Percentiles rank a stretch among this genome's conserved stretches.
Evolutionary conservation across 2,113 vertebrate genomes (phyloP).

Genomic region (Pseudopodoces humilis): DNA sequence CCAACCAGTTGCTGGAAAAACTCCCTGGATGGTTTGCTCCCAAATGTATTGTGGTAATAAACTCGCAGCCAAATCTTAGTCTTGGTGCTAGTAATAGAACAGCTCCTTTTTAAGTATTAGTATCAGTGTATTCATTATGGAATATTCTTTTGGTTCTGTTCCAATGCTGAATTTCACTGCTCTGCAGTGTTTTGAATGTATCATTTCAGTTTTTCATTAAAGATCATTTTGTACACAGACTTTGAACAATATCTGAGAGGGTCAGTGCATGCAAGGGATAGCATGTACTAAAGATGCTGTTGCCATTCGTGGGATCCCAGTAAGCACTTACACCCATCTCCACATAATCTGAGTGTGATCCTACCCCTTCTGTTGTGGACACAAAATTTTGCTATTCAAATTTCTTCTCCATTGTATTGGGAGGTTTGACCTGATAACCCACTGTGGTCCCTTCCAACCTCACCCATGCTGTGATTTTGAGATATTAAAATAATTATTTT

Average conservation of each 20-base stretch:
- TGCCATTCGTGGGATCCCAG: background rate
- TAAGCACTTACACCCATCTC: background rate
- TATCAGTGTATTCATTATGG: background rate
- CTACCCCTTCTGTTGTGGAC: background rate
- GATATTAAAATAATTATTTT: background rate
- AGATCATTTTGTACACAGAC: background rate
- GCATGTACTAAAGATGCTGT: background rate
- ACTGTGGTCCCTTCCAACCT: background rate
- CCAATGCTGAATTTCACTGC: background rate
- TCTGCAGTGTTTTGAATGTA: background rate
- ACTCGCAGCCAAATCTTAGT: background rate
- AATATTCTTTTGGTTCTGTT: background rate
- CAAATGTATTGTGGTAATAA: background rate
- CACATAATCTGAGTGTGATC: background rate
- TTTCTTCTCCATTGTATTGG: background rate
- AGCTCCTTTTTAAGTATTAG: background rate
- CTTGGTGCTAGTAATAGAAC: background rate
- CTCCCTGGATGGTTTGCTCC: background rate
- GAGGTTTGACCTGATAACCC: background rate
- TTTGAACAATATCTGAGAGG: background rate
- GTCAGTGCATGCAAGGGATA: background rate
- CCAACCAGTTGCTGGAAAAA: background rate
- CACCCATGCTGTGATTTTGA: background rate
- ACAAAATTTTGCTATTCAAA: background rate
- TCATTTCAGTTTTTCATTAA: background rate